Base-by-base conservation (phyloP, 2,113 vertebrate species). In the Seriola dumerili region DNA sequence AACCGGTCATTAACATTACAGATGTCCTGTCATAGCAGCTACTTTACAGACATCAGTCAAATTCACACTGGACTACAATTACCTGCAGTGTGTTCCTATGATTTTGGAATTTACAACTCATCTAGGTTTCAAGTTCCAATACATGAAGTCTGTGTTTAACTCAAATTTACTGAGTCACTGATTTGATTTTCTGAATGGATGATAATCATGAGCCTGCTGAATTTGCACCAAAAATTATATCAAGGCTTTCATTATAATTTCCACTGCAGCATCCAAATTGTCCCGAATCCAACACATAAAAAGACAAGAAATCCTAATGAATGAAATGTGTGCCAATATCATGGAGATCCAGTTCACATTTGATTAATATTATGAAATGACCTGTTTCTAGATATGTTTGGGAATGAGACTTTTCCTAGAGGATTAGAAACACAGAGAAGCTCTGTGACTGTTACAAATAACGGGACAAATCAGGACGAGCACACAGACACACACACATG, bases 1-100 rank as follows among this genome's bases (percentile, higher is more conserved):
- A 80, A 65, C 29, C 76, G 81, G 25, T 70, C 83, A 88, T 89
- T 84, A 88, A 72, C 76, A 73, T 83, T 86, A 89, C 73, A 83
- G 59, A 88, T 90, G 84, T 71, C 66, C 86, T 83, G 79, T 76
- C 76, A 85, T 36, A 46, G 52, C 62, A 59, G 52, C 64, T 54
- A 62, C 62, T 72, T 57, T 64, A 67, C 17, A 67, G 62, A 72
- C 69, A 88, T 90, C 76, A 83, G 58, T 85, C 88, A 86, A 62
- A 16, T 59, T 32, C 36, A 29, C 36, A 17, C 46, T 59, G 17
- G 21, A 71, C 25, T 19, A 19, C 52, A 76, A 66, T 80, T 62
- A 76, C 50, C 42, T 32, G 21, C 0, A 19, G 55, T 58, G 19
- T 14, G 12, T 72, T 55, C 44, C 58, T 61, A 59, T 67, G 44